These are phyloP conservation scores for Tenodera sinensis DNA, from an alignment of 2,888 invertebrate species.

Conservation along the genomic window DNA sequence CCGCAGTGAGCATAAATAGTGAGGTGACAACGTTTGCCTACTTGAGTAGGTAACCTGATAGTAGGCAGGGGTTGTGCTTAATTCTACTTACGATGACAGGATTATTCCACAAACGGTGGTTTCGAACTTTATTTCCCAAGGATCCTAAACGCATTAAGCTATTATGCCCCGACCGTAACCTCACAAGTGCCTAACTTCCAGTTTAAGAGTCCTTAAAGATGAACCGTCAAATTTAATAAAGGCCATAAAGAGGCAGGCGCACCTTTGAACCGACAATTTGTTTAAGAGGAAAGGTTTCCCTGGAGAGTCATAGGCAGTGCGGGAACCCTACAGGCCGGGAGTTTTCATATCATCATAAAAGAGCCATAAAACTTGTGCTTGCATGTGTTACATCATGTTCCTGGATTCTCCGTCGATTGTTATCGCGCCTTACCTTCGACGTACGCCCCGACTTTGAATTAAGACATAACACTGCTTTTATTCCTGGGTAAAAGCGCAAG, in stretches of 20 bases:
- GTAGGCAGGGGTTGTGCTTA: no score
- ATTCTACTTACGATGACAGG: no score
- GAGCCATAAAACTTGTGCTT: not conserved
- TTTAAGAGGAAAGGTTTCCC: not conserved
- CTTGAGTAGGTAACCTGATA: no score
- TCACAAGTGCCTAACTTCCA: no score
- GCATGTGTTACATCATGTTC: conserved; percentile 13
- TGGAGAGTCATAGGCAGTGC: not conserved
- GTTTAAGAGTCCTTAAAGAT: not conserved
- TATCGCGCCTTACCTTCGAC: not conserved
- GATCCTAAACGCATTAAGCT: no score
- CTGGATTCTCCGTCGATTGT: not conserved
- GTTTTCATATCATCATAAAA: conserved; percentile 6
- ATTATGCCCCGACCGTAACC: no score
- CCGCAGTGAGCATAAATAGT: no score
- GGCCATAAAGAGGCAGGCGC: not conserved
- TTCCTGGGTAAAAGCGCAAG: not conserved
- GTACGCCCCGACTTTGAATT: not conserved
- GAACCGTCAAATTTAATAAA: not conserved
- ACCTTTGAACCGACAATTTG: not conserved
- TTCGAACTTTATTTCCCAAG: no score
- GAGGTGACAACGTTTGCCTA: no score
- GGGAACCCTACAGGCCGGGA: not conserved
- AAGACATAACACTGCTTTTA: not conserved
- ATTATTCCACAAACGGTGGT: no score